Conservation (phyloP, 2,888 invertebrate genomes). For the Aleiodes testaceus region DNA sequence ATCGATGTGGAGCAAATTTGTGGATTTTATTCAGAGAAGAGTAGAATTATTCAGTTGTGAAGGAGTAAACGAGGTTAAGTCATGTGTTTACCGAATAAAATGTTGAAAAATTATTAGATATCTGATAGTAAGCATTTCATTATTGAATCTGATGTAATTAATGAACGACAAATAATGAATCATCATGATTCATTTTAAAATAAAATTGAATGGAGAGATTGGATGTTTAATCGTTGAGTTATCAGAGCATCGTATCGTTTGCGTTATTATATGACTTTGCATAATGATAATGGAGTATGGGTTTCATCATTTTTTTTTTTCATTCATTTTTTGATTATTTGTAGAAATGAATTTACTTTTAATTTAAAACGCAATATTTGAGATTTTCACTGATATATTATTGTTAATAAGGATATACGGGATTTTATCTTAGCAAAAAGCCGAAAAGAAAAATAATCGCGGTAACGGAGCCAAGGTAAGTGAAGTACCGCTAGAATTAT, state of each 20-base stretch:
- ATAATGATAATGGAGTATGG: conserved; percentile 35
- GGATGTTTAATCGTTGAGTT: conserved; percentile 18
- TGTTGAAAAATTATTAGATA: too few relatives aligned
- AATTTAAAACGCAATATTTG: not conserved
- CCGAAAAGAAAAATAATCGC: conserved; percentile 54
- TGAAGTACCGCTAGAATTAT: conserved; percentile 32
- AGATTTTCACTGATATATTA: conserved; percentile 53
- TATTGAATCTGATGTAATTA: conserved; percentile 19
- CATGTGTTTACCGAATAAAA: too few relatives aligned
- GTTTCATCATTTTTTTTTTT: not conserved
- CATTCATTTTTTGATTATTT: conserved; percentile 7
- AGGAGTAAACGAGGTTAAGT: too few relatives aligned
- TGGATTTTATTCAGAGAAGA: too few relatives aligned
- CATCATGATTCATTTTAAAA: conserved; percentile 28
- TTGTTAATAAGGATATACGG: conserved; percentile 60
- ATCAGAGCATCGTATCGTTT: too few relatives aligned
- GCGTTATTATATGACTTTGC: conserved; percentile 37
- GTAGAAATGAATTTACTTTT: too few relatives aligned
- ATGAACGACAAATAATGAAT: conserved; percentile 48
- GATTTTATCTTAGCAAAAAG: conserved; percentile 53
- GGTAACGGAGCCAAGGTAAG: conserved; percentile 58
- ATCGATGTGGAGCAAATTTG: not conserved
- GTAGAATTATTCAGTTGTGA: too few relatives aligned
- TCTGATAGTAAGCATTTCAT: conserved; percentile 5
- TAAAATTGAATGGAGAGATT: not conserved